Evolutionary conservation across 2,888 invertebrate species (phyloP).

Genomic region (Crocallis elinguaria): DNA sequence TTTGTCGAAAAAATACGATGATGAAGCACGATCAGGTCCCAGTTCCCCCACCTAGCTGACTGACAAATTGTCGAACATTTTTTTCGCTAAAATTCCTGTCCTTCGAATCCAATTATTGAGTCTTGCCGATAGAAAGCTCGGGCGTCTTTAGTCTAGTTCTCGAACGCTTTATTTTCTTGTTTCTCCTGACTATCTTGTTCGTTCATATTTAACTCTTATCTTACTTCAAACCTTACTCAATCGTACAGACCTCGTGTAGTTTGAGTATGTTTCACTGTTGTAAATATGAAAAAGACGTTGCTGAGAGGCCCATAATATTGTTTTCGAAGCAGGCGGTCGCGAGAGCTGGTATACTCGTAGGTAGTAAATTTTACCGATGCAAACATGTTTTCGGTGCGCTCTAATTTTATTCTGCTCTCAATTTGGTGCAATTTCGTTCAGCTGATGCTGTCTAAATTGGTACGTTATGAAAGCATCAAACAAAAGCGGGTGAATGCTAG

Average conservation of each 20-base stretch:
- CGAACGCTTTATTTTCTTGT: conserved; percentile 57
- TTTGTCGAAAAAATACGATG: conserved; percentile 77
- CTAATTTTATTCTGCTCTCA: conserved; percentile 67
- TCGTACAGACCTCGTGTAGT: conserved; percentile 50
- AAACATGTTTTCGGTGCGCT: conserved; percentile 63
- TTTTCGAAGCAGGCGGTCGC: conserved; percentile 42
- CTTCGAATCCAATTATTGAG: conserved; percentile 74
- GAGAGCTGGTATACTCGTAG: conserved; percentile 52
- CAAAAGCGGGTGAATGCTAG: conserved; percentile 57
- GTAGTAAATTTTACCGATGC: conserved; percentile 65
- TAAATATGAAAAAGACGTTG: conserved; percentile 54
- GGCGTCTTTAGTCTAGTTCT: conserved; percentile 48
- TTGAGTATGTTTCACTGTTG: conserved; percentile 50
- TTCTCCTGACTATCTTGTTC: conserved; percentile 44
- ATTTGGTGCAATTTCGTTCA: conserved; percentile 69
- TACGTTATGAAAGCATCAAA: conserved; percentile 64
- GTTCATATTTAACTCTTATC: conserved; percentile 50
- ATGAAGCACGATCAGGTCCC: conserved; percentile 76
- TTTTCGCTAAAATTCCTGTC: conserved; percentile 74
- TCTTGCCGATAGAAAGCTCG: conserved; percentile 60
- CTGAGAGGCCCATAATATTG: conserved; percentile 51
- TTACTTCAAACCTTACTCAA: conserved; percentile 27
- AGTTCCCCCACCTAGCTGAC: conserved; percentile 66
- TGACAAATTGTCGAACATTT: conserved; percentile 78
- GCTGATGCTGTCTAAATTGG: conserved; percentile 66